A percentile compares a stretch with the other conserved stretches of the same genome.
Conservation (phyloP, 2,797 vertebrate species). For the Darevskia mixta region DNA sequence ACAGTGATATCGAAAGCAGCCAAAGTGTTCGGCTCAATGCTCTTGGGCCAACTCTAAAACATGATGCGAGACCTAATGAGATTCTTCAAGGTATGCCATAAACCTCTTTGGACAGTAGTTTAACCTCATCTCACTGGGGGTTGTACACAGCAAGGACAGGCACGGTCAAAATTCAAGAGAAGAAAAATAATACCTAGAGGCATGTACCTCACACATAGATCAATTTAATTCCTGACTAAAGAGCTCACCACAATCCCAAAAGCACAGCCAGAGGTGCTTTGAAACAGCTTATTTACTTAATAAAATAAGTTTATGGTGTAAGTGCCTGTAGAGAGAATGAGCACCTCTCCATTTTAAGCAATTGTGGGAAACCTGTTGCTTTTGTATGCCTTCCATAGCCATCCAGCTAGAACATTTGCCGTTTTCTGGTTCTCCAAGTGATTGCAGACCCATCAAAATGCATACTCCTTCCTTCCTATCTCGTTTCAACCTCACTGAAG, state of each 20-base stretch:
- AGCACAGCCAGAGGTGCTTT: background rate
- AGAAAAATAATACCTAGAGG: background rate
- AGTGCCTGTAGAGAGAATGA: background rate
- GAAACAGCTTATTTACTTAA: background rate
- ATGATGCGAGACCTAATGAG: background rate
- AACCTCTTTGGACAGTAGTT: background rate
- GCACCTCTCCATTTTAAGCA: background rate
- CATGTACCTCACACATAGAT: background rate
- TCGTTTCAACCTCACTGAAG: background rate
- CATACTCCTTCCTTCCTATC: background rate
- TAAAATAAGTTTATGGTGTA: background rate
- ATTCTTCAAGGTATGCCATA: background rate
- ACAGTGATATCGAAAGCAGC: background rate
- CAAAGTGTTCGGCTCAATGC: background rate
- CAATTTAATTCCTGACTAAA: background rate
- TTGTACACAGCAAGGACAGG: background rate
- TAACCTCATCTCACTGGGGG: background rate
- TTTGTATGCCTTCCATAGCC: background rate
- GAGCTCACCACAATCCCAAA: background rate
- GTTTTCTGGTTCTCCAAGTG: background rate
- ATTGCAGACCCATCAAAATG: background rate
- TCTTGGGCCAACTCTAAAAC: slow-evolving; percentile 8
- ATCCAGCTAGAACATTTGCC: background rate
- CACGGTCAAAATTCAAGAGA: background rate
- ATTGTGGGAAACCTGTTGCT: background rate